Evolutionary conservation across 2,113 vertebrate genomes (phyloP), one percentile per base, ranked within the genome.

Genomic region (Piaya cayana): DNA sequence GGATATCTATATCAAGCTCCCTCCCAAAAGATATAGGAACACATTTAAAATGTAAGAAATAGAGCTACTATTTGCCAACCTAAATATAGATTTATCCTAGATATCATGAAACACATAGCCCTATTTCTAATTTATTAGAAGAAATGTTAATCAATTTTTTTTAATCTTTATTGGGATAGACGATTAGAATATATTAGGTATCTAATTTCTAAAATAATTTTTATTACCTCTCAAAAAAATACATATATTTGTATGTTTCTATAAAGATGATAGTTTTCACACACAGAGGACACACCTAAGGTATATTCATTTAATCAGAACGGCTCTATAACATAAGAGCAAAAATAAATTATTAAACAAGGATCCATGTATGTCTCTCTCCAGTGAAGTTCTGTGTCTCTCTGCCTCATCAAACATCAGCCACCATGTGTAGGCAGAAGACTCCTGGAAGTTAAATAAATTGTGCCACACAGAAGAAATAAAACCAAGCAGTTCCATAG

Each of bases 361-460:
- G 58, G 21, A 86, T 7, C 18, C 2, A 1, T 5, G 7, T 39
- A 22, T 15, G 18, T 37, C 16, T 71, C 9, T 75, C 52, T 69
- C 23, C 36, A 49, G 34, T 72, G 58, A 91, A 88, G 84, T 63
- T 68, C 69, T 69, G 5, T 62, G 19, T 50, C 68, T 70, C 62
- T 82, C 47, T 49, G 45, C 49, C 62, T 69, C 55, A 85, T 87
- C 45, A 94, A 89, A 92, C 52, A 82, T 30, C 36, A 82, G 26
- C 53, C 22, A 39, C 29, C 9, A 17, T 1, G 2, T 34, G 55
- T 45, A 72, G 52, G 53, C 62, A 91, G 58, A 84, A 92, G 49
- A 37, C 13, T 91, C n/a, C 59, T 49, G 42, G 34, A 92, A 91
- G 68, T 88, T 45, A 89, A 95, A 84, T 70, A 84, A 78, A 93